Conservation (phyloP, 1,140 invertebrate species). For the Tetramorium alpestre region DNA sequence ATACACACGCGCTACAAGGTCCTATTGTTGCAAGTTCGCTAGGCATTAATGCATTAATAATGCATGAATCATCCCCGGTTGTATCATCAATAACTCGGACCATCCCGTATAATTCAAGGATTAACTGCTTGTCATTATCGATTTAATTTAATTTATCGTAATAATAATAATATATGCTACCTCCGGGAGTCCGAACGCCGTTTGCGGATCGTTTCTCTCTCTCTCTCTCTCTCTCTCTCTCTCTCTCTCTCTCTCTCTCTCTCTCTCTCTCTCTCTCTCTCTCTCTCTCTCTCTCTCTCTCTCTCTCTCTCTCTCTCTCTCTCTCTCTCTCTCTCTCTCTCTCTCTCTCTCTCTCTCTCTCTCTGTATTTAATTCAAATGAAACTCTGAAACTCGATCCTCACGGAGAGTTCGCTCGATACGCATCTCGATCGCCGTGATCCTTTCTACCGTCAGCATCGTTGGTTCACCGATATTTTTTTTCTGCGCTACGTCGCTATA, state of each 20-base stretch:
- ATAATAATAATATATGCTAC: background rate
- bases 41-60: conserved; percentile 30
- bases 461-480: background rate
- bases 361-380: conserved; percentile 16
- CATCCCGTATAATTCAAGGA: background rate
- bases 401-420: conserved; percentile 12
- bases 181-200: background rate
- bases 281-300: background rate
- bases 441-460: conserved; percentile 32
- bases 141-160: conserved; percentile 11
- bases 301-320: too few species aligned
- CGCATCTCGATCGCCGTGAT: conserved; percentile 17
- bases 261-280: background rate
- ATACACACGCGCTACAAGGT: background rate
- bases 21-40: conserved; percentile 1
- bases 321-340: too few species aligned
- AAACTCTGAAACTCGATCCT: conserved; percentile 41
- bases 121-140: background rate
- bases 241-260: background rate
- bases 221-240: background rate
- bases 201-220: background rate
- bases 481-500: background rate
- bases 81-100: conserved; percentile 5
- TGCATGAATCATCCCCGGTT: background rate
- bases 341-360: background rate